These are phyloP conservation scores for Cephus rjabovi DNA, from an alignment of 2,888 invertebrate species.

Conservation along the genomic window DNA sequence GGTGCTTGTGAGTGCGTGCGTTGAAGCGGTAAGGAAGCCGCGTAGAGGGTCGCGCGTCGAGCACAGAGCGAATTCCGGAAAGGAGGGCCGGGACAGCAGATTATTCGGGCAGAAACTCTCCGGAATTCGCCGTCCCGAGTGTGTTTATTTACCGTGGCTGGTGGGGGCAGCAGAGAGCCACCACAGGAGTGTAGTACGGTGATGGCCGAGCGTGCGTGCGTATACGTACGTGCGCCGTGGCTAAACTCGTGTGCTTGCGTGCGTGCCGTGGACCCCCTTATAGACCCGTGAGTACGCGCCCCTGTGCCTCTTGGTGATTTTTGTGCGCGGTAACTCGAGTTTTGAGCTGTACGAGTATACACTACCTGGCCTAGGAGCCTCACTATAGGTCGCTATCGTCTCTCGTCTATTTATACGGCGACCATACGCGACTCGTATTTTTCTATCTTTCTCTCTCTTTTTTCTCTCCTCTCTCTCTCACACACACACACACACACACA, in stretches of 20 bases:
- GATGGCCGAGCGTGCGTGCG: constrained; percentile 13
- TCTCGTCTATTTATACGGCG: constrained; percentile 63
- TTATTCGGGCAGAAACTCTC: constrained; percentile 5
- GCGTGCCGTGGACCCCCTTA: constrained; percentile 24
- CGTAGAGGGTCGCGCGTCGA: background rate
- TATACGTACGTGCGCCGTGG: constrained; percentile 11
- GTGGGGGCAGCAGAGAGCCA: background rate
- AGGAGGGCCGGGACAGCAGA: constrained; percentile 7
- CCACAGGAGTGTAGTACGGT: constrained; percentile 4
- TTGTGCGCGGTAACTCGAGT: constrained; percentile 7
- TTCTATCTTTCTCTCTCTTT: constrained; percentile 34
- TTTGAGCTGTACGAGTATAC: constrained; percentile 13
- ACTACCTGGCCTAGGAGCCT: constrained; percentile 51
- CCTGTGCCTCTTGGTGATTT: constrained; percentile 11
- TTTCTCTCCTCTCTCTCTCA: constrained; percentile 14
- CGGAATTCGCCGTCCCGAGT: constrained; percentile 3
- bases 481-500: background rate
- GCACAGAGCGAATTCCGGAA: constrained; percentile 10
- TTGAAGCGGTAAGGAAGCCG: background rate
- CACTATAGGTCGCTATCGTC: constrained; percentile 51
- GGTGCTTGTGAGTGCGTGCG: background rate
- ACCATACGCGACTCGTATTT: constrained; percentile 57
- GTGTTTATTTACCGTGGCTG: constrained; percentile 11
- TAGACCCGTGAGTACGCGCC: constrained; percentile 14
- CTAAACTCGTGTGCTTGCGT: constrained; percentile 14